Evolutionary conservation across 2,113 vertebrate genomes (phyloP).

Genomic region (Empidonax traillii): DNA sequence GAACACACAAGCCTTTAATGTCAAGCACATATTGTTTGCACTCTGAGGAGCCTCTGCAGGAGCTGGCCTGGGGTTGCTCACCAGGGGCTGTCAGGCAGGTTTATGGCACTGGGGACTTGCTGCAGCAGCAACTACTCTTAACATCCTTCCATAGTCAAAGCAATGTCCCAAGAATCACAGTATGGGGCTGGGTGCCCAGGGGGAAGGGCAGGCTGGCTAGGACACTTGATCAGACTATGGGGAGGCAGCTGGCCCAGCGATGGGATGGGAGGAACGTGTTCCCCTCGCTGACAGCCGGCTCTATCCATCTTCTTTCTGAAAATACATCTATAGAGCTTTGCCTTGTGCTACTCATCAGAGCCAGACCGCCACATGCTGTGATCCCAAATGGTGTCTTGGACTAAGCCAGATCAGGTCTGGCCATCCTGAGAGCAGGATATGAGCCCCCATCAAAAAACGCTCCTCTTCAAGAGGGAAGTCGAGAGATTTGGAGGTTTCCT

Average conservation of each 20-base stretch:
- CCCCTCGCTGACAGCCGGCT: not conserved
- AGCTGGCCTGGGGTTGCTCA: conserved; percentile 39
- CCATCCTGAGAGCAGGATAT: not conserved
- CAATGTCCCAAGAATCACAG: not conserved
- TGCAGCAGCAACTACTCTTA: not conserved
- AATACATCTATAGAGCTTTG: not conserved
- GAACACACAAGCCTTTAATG: not conserved
- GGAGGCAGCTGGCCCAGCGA: not conserved
- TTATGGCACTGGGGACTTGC: not conserved
- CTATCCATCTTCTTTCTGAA: not conserved
- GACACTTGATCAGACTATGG: not conserved
- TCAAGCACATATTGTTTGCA: not conserved
- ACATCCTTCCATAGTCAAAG: not conserved
- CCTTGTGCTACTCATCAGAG: not conserved
- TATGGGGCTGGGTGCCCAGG: not conserved
- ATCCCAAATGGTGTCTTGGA: conserved; percentile 15
- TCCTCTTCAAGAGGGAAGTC: not conserved
- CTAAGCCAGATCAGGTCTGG: conserved; percentile 10
- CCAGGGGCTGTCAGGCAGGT: conserved; percentile 22
- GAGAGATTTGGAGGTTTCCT: not conserved
- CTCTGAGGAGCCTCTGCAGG: not conserved
- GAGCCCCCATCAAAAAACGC: not conserved
- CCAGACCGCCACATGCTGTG: conserved; percentile 29
- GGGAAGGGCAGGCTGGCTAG: not conserved
- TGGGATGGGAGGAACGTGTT: not conserved